Base-by-base conservation (phyloP, 1,140 invertebrate genomes). In the Aphis gossypii region DNA sequence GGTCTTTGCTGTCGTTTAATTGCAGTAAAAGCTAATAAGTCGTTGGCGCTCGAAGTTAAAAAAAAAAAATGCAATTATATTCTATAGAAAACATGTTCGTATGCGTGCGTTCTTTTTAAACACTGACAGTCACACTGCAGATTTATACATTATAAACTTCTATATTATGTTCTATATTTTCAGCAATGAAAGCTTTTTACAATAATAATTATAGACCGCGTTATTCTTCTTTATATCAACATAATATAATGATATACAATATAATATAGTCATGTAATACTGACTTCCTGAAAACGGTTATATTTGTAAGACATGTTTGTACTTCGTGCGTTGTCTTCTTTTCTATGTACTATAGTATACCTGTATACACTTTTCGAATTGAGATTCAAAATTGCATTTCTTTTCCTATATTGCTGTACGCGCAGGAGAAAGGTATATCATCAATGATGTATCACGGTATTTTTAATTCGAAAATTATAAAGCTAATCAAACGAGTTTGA, bases 241-340 rank as follows among this genome's bases (percentile, higher is more conserved):
- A 76, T 14, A n/a, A 76, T 14, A n/a, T 76, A 18, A 76, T 76
- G 60, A 76, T 76, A 76, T 76, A 76, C 60, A 76, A n/a, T 54
- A 23, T 76, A 76, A n/a, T 4, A n/a, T 76, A n/a, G 30, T 76
- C 30, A 76, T 76, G n/a, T 76, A 76, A 76, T 76, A 76, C 60
- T 76, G 14, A 76, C 60, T 76, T 76, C 60, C 60, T 76, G 60
- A 76, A 76, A 76, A 76, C 60, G 60, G 30, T 76, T 76, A n/a
- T 76, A n/a, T 76, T 76, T 76, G n/a, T 76, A 76, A 68, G 60
- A 76, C 60, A 18, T 76, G 60, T 76, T 76, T n/a, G 60, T 76
- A 76, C 30, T 76, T 4, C n/a, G 60, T 76, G 30, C 60, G 30
- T n/a, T n/a, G 60, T 35, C 60, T 76, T 76, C 30, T 76, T 76